Conservation (phyloP, 1,140 invertebrate species). For the Aphelenchoides avenae region DNA sequence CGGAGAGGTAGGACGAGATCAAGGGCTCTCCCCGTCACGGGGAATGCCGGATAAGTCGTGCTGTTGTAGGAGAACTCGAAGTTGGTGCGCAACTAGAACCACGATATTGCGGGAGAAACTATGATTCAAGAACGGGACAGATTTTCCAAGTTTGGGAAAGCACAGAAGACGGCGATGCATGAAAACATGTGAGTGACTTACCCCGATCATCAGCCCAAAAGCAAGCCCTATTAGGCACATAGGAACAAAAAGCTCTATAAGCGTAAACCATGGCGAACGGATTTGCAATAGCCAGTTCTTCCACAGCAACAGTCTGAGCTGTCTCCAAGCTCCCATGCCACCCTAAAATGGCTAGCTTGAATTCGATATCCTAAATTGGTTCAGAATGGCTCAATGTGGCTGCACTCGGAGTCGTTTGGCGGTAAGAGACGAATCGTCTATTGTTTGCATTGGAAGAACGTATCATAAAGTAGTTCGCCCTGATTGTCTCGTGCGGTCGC, state of each 20-base stretch:
- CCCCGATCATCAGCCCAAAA: constrained; percentile 48
- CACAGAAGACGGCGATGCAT: background rate
- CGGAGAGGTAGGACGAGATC: constrained; percentile 33
- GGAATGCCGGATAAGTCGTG: constrained; percentile 28
- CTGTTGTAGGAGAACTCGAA: constrained; percentile 37
- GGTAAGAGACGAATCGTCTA: too few relatives aligned
- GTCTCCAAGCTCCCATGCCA: constrained; percentile 41
- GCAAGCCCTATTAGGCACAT: constrained; percentile 43
- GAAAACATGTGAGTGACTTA: constrained; percentile 10
- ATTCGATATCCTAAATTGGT: too few relatives aligned
- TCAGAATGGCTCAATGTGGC: too few relatives aligned
- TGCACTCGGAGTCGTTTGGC: too few relatives aligned
- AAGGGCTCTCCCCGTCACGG: constrained; percentile 30
- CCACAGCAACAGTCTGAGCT: constrained; percentile 49
- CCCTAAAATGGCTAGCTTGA: too few relatives aligned
- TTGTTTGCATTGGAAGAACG: too few relatives aligned
- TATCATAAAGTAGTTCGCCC: too few relatives aligned
- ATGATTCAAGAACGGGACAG: background rate
- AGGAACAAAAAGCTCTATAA: constrained; percentile 45
- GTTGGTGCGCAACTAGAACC: constrained; percentile 33
- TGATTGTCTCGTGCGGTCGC: too few relatives aligned
- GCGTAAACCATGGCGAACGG: constrained; percentile 48
- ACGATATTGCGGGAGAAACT: background rate
- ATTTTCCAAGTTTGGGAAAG: constrained; percentile 5
- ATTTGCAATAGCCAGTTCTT: constrained; percentile 45